phyloP scores from a whole-genome alignment of 2,113 vertebrate genomes.

The Tapirus terrestris region DNA sequence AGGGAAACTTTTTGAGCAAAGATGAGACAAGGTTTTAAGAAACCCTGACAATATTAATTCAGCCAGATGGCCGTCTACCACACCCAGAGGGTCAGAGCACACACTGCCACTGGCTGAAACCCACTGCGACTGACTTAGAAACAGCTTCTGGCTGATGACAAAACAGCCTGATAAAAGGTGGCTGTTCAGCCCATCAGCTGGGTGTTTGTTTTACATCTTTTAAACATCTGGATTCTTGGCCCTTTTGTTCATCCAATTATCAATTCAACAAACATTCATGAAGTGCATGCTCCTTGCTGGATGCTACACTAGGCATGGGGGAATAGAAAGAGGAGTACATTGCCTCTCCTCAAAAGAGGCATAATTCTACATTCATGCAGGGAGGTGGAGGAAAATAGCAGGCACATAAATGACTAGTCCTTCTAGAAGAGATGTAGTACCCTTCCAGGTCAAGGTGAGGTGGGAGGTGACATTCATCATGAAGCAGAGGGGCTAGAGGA shows the following conservation, averaged over 20 bases:
- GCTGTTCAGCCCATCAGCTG: not conserved
- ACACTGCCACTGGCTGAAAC: not conserved
- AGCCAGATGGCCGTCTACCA: not conserved
- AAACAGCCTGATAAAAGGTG: slow-evolving; percentile 12
- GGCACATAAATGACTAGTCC: not conserved
- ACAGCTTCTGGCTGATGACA: slow-evolving; percentile 42
- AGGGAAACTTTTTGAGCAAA: not conserved
- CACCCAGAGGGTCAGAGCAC: not conserved
- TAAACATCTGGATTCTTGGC: slow-evolving; percentile 53
- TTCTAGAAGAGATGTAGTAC: not conserved
- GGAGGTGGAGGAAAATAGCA: not conserved
- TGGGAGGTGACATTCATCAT: not conserved
- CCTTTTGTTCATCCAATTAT: slow-evolving; percentile 49
- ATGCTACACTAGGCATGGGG: not conserved
- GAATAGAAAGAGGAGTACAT: slow-evolving; percentile 23
- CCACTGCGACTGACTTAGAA: not conserved
- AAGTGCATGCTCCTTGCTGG: slow-evolving; percentile 49
- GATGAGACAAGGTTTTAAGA: not conserved
- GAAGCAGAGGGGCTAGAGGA: not conserved
- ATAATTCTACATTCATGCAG: not conserved
- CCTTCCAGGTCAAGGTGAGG: not conserved
- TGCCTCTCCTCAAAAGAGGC: slow-evolving; percentile 49
- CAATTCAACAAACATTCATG: slow-evolving; percentile 60
- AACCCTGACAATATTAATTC: not conserved
- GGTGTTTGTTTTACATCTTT: slow-evolving; percentile 61